These are phyloP conservation scores for Drosophila sucinea DNA, from an alignment of 1,140 invertebrate genomes.

Conservation along the genomic window DNA sequence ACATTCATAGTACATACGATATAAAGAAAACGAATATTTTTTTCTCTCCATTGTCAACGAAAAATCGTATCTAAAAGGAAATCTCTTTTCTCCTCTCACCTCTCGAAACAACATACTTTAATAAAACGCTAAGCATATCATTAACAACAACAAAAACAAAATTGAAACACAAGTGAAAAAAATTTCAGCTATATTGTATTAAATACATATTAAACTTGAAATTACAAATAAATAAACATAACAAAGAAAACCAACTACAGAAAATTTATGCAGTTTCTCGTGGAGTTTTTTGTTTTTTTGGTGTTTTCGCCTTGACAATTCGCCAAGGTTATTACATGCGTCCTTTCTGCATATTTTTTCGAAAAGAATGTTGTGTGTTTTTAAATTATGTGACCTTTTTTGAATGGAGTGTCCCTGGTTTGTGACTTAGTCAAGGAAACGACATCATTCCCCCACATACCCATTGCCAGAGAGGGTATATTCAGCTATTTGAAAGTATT, in stretches of 20 bases:
- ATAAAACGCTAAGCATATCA: conserved; percentile 69
- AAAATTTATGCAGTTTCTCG: conserved; percentile 1
- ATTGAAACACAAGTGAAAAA: conserved; percentile 15
- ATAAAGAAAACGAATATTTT: background rate
- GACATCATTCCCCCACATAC: background rate
- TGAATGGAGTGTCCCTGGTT: conserved; percentile 1
- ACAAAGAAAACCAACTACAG: conserved; percentile 17
- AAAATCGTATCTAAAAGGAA: background rate
- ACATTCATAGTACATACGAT: background rate
- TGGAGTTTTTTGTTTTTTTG: background rate
- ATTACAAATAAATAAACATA: conserved; percentile 69
- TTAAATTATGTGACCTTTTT: conserved; percentile 32
- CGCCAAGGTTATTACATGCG: conserved; percentile 25
- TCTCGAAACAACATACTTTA: conserved; percentile 67
- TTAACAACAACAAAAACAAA: conserved; percentile 21
- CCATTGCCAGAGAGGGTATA: background rate
- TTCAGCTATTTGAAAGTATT: background rate
- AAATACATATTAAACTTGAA: conserved; percentile 60
- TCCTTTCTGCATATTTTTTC: conserved; percentile 32
- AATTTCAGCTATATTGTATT: conserved; percentile 64
- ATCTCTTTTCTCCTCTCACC: conserved; percentile 7
- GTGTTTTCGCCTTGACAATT: conserved; percentile 35
- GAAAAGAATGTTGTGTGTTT: conserved; percentile 48
- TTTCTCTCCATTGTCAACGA: background rate
- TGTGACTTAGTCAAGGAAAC: conserved; percentile 5